These are phyloP conservation scores for Pelvicachromis taeniatus DNA, from an alignment of 2,113 vertebrate species.

Conservation along the genomic window DNA sequence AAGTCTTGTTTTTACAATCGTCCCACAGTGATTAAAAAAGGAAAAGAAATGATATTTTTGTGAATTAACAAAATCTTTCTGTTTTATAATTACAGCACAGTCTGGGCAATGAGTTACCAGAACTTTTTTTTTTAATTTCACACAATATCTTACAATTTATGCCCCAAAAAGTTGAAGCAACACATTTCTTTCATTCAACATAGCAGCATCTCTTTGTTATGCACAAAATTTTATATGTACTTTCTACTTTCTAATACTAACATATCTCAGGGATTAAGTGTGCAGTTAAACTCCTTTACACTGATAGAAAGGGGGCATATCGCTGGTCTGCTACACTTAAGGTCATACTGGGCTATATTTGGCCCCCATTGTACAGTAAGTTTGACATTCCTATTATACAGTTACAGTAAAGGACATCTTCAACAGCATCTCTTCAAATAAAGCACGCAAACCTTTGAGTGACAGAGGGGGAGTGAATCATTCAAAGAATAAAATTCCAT, in stretches of 20 bases:
- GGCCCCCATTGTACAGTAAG: background rate
- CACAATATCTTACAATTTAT: background rate
- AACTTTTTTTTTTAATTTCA: background rate
- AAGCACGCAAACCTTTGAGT: background rate
- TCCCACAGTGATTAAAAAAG: no score
- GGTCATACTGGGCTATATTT: background rate
- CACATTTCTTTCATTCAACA: background rate
- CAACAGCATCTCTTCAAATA: constrained; percentile 11
- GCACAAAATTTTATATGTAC: background rate
- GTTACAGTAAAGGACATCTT: constrained; percentile 4
- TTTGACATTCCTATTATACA: background rate
- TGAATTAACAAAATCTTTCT: no score
- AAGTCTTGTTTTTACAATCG: background rate
- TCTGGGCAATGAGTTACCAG: no score
- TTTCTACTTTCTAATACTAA: background rate
- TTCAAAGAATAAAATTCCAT: constrained; percentile 3
- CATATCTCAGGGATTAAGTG: background rate
- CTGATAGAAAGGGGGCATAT: background rate
- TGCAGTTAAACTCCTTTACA: background rate
- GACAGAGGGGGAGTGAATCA: background rate
- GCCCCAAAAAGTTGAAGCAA: background rate
- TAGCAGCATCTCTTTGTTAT: background rate
- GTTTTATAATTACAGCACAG: no score
- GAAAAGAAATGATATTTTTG: no score
- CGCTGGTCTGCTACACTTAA: background rate